These are phyloP conservation scores for Ctenopoma kingsleyae DNA, from an alignment of 2,797 vertebrate species.

Conservation along the genomic window DNA sequence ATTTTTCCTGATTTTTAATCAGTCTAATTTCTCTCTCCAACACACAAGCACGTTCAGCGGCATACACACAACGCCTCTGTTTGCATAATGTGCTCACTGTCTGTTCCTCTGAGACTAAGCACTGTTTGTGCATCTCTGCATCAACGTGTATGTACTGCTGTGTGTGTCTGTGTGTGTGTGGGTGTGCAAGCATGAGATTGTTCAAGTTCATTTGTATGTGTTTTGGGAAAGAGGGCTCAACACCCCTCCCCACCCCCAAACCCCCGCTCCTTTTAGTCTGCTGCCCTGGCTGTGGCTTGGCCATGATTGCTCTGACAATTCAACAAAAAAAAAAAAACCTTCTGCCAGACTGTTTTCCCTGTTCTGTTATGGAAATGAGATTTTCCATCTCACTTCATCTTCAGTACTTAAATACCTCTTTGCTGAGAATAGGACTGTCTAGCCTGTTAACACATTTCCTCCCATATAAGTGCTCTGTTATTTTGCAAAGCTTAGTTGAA, in stretches of 20 bases:
- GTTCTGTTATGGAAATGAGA: conserved; percentile 85
- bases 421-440: conserved; percentile 76
- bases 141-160: conserved; percentile 55
- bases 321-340: conserved; percentile 66
- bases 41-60: conserved; percentile 76
- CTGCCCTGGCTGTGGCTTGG: conserved; percentile 70
- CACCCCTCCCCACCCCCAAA: conserved; percentile 9
- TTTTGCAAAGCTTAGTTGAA: conserved; percentile 71
- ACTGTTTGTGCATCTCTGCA: conserved; percentile 77
- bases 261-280: conserved; percentile 57
- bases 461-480: conserved; percentile 72
- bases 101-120: conserved; percentile 81
- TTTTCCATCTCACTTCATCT: conserved; percentile 84
- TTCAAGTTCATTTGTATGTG: conserved; percentile 76
- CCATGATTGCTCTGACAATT: conserved; percentile 82
- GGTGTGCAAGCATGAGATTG: conserved; percentile 54
- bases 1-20: conserved; percentile 84
- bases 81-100: conserved; percentile 85
- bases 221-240: conserved; percentile 69
- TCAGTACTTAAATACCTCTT: conserved; percentile 81
- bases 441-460: conserved; percentile 79
- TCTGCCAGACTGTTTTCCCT: conserved; percentile 81
- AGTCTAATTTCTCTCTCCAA: conserved; percentile 83
- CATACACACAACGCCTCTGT: conserved; percentile 79
- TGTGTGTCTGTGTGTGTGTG: conserved; percentile 25